These are phyloP conservation scores for Stichodactyla mertensii DNA, from an alignment of 64 coral and sea anemone species.

Conservation along the genomic window DNA sequence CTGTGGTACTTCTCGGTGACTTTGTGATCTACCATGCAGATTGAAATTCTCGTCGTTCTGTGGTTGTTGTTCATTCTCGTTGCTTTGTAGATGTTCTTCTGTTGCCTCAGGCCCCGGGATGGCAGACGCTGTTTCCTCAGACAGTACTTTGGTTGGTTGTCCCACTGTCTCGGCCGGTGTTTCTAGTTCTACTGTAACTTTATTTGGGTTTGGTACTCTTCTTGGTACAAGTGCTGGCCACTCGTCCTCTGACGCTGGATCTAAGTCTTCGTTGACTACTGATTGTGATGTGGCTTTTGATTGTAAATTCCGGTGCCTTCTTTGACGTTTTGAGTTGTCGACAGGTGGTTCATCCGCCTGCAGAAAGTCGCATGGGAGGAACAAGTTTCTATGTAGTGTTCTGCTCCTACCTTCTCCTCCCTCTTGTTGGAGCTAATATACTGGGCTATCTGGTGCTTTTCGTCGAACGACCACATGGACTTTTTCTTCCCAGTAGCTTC, in stretches of 20 bases:
- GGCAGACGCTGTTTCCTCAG: neutral
- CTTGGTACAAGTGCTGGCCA: too few relatives aligned
- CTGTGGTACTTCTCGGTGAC: neutral
- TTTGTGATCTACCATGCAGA: neutral
- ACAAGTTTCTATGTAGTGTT: too few relatives aligned
- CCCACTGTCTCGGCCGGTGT: neutral
- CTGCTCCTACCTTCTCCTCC: too few relatives aligned
- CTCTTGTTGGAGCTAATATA: too few relatives aligned
- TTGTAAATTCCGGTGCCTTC: too few relatives aligned
- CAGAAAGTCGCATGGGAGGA: too few relatives aligned
- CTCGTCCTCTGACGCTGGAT: too few relatives aligned
- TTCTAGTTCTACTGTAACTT: neutral
- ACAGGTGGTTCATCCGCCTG: too few relatives aligned
- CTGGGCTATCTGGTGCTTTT: neutral
- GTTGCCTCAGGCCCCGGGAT: neutral
- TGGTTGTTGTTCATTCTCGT: neutral
- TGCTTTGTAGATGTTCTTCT: neutral
- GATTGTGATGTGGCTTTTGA: too few relatives aligned
- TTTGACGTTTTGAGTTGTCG: too few relatives aligned
- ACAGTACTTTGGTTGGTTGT: neutral
- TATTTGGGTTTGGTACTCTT: neutral
- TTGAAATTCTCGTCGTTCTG: neutral
- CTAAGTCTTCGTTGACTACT: too few relatives aligned
- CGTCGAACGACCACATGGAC: conserved; percentile 15
- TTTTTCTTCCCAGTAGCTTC: conserved; percentile 20